These are phyloP conservation scores for Ifrita kowaldi DNA, from an alignment of 2,113 vertebrate genomes.

Conservation along the genomic window DNA sequence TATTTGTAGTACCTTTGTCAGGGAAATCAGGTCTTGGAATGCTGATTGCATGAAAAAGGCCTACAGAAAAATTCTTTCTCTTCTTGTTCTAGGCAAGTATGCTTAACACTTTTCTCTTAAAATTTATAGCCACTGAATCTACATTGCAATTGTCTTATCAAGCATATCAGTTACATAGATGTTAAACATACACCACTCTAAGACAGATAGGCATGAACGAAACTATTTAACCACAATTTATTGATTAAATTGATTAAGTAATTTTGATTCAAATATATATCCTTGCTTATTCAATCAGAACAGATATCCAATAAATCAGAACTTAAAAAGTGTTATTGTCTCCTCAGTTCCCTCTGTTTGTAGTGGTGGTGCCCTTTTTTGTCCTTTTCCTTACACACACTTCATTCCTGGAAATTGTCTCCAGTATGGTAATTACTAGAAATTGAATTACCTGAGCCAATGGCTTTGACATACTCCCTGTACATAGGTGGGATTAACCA, in stretches of 20 bases:
- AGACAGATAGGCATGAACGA: not conserved
- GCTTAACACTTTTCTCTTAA: not conserved
- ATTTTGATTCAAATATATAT: not conserved
- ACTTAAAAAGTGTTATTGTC: not conserved
- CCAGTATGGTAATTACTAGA: not conserved
- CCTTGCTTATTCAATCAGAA: not conserved
- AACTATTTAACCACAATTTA: not conserved
- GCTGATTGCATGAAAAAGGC: not conserved
- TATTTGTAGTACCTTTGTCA: slow-evolving; percentile 14
- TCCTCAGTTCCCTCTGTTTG: not conserved
- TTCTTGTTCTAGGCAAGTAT: not conserved
- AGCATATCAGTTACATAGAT: not conserved
- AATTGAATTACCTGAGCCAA: not conserved
- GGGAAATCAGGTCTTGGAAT: not conserved
- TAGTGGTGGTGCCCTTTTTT: not conserved
- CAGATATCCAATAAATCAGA: not conserved
- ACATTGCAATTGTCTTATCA: not conserved
- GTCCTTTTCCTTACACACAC: not conserved
- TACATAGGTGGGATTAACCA: not conserved
- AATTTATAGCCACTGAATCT: not conserved
- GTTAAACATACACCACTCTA: not conserved
- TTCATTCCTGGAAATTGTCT: not conserved
- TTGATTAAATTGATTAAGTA: not conserved
- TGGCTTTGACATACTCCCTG: not conserved
- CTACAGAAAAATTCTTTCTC: not conserved